These are phyloP conservation scores for Mercenaria mercenaria DNA, from an alignment of 1,140 invertebrate genomes.

Conservation along the genomic window DNA sequence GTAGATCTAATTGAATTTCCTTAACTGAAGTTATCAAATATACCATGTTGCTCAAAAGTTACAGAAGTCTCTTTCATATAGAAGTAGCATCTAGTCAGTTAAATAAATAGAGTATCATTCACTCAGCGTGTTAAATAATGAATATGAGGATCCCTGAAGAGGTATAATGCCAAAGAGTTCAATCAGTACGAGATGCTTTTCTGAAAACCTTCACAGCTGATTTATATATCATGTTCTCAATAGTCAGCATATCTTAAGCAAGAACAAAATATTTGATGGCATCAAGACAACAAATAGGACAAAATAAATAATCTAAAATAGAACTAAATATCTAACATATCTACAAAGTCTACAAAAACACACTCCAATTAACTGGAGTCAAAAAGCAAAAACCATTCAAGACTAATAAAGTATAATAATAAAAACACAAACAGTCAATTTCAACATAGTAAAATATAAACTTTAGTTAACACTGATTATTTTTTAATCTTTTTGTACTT, in stretches of 20 bases:
- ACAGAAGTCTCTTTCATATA: too few species aligned
- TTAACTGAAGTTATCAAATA: too few species aligned
- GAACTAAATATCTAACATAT: conserved; percentile 65
- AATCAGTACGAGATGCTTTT: not conserved
- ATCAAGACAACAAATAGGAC: conserved; percentile 55
- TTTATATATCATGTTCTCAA: not conserved
- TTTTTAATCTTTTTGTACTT: not conserved
- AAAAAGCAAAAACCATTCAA: conserved; percentile 53
- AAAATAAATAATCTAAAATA: conserved; percentile 68
- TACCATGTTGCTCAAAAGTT: too few species aligned
- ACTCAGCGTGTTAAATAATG: not conserved
- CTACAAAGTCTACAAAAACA: conserved; percentile 56
- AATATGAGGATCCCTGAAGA: not conserved
- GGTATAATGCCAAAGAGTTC: not conserved
- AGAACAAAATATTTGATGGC: conserved; percentile 10
- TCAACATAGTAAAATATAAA: conserved; percentile 44
- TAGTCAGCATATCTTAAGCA: not conserved
- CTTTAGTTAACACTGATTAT: conserved; percentile 10
- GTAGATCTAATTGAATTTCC: too few species aligned
- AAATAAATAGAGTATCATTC: not conserved
- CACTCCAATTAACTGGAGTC: conserved; percentile 33
- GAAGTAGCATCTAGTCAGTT: too few species aligned
- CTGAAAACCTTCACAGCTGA: not conserved
- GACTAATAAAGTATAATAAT: conserved; percentile 29
- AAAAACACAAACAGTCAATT: conserved; percentile 58